Evolutionary conservation across 2,888 invertebrate species (phyloP), one percentile per base, ranked within the genome.

Genomic region (Apamea sordens): DNA sequence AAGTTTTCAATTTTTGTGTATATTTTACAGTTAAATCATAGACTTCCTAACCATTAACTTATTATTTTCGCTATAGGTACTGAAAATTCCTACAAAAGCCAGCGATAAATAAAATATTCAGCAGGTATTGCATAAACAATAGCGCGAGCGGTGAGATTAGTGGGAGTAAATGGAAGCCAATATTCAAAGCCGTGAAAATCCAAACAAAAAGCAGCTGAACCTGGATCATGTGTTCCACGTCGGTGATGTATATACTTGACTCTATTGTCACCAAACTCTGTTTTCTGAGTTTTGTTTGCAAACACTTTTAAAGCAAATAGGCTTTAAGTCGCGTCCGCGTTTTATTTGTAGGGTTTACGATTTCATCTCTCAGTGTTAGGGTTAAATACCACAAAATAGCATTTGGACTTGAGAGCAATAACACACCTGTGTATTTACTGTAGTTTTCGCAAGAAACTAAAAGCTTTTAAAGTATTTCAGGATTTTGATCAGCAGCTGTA

Each of bases 51-150:
- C 32, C 32, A 32, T 32, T 1, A 32, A 32, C 32, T 32, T 32
- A 32, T 32, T 32, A 32, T 32, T 32, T 32, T 32, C 32, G 32
- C 2, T 32, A n/a, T n/a, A n/a, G n/a, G n/a, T n/a, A 8, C 18
- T 70, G 21, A 2, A 13, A 53, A 64, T n/a, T 36, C 21, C n/a
- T 7, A 32, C n/a, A 56, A 73, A 70, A 80, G 59, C 41, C n/a
- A 28, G 21, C 24, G 44, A 15, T 41, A 61, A n/a, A 76, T 85
- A 72, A 85, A 78, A 68, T 73, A 76, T 73, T 75, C 69, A 71
- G 47, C 28, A 53, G n/a, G 61, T 36, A 24, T 63, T 64, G 47
- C 44, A 80, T 65, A 73, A 74, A 79, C 50, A 82, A 76, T 50
- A 59, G n/a, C n/a, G n/a, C n/a, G n/a, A 65, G 36, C 53, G 4